A percentile compares a stretch with the other conserved stretches of the same genome.
Conservation (phyloP, 2,797 vertebrate species). For the Cichlasoma orientale region DNA sequence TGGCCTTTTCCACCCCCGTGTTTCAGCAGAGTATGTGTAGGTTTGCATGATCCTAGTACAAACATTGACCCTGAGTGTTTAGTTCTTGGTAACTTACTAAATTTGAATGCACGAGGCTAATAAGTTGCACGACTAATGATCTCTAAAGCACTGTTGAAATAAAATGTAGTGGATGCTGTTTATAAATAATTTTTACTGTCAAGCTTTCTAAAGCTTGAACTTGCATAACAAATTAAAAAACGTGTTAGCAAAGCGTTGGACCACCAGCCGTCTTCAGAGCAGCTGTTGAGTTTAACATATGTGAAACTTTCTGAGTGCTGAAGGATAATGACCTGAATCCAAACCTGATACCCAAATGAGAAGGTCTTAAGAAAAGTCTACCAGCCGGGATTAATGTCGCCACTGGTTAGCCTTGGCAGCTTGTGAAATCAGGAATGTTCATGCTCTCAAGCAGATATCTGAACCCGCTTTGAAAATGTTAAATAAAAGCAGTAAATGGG, state of each 20-base stretch:
- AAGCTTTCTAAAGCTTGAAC: not conserved
- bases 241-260: not conserved
- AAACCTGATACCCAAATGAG: not conserved
- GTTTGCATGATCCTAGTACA: slow-evolving; percentile 37
- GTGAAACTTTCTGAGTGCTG: not conserved
- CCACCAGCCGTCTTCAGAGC: not conserved
- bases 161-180: not conserved
- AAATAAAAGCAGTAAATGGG: slow-evolving; percentile 5
- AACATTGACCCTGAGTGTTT: slow-evolving; percentile 34
- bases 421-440: slow-evolving; percentile 38
- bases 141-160: not conserved
- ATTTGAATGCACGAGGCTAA: not conserved
- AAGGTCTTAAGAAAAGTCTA: not conserved
- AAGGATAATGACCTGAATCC: not conserved
- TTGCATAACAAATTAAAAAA: not conserved
- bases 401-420: slow-evolving; percentile 20
- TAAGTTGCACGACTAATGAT: slow-evolving; percentile 1
- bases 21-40: slow-evolving; percentile 49
- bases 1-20: slow-evolving; percentile 42
- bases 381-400: slow-evolving; percentile 7
- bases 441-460: slow-evolving; percentile 6
- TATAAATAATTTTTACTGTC: not conserved
- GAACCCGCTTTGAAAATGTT: slow-evolving; percentile 4
- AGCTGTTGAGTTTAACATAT: slow-evolving; percentile 19
- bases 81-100: slow-evolving; percentile 5